Evolutionary conservation across 53 echinoderm and acorn worm species (phyloP).

Genomic region (Stichopus horrens): DNA sequence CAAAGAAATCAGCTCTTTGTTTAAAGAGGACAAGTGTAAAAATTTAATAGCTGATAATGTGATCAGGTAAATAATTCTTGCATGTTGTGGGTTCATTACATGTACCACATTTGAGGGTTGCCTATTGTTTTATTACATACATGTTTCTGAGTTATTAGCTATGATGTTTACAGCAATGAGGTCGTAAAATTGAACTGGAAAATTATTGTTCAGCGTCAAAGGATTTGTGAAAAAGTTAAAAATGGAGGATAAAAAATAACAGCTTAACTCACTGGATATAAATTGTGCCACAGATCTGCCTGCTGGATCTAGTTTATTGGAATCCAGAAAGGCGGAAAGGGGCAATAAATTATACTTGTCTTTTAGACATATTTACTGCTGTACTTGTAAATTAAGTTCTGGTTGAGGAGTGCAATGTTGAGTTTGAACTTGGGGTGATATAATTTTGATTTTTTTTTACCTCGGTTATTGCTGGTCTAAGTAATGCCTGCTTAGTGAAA

Average conservation of each 20-base stretch:
- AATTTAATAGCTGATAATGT: too few species aligned
- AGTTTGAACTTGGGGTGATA: too few species aligned
- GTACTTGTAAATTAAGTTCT: constrained; percentile 1
- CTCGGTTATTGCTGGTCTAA: too few species aligned
- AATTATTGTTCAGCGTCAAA: background rate
- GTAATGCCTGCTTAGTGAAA: too few species aligned
- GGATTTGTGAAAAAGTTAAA: background rate
- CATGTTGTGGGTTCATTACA: too few species aligned
- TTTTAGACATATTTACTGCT: background rate
- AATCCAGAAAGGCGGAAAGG: background rate
- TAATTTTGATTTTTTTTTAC: too few species aligned
- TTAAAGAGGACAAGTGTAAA: too few species aligned
- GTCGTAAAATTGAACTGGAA: background rate
- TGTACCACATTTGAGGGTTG: too few species aligned
- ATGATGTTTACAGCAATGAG: background rate
- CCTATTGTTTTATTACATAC: too few species aligned
- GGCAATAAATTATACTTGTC: background rate
- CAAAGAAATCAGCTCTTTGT: too few species aligned
- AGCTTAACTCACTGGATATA: background rate
- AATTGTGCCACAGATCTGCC: constrained; percentile 2
- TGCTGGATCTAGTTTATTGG: background rate
- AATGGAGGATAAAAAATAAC: background rate
- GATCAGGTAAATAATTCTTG: too few species aligned
- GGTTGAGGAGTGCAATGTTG: background rate
- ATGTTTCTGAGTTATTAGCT: background rate